phyloP scores from a whole-genome alignment of 2,888 invertebrate species.

The Aelia acuminata region DNA sequence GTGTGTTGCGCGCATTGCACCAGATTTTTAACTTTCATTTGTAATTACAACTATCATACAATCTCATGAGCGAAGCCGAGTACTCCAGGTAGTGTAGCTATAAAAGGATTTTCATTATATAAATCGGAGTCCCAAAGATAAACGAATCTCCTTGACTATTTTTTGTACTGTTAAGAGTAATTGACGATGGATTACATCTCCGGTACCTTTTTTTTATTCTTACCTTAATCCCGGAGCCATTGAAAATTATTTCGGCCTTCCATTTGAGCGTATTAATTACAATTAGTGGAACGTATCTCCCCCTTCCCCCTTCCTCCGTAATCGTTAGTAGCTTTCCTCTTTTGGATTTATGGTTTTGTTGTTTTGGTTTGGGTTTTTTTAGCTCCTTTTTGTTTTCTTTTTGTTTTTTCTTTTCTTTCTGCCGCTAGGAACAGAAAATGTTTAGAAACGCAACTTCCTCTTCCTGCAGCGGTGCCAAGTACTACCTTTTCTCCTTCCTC shows the following conservation, averaged over 20 bases:
- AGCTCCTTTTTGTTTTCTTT: not conserved
- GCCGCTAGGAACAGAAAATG: not conserved
- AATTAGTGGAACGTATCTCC: not conserved
- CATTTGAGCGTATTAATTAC: not conserved
- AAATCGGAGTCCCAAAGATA: not conserved
- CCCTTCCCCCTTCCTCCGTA: not conserved
- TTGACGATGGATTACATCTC: not conserved
- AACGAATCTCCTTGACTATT: not conserved
- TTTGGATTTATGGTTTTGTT: not conserved
- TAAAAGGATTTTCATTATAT: no score
- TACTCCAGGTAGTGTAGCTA: no score
- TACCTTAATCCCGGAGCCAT: not conserved
- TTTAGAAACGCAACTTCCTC: conserved; percentile 23
- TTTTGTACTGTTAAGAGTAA: not conserved
- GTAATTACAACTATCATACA: no score
- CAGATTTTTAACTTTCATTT: no score
- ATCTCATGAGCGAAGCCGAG: no score
- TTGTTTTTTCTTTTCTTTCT: not conserved
- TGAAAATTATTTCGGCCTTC: not conserved
- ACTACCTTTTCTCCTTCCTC: conserved; percentile 26
- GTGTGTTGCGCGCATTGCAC: no score
- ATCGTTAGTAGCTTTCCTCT: not conserved
- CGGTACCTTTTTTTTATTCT: not conserved
- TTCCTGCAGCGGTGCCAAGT: not conserved
- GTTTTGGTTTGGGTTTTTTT: not conserved